Conservation (phyloP, 2,888 invertebrate species). For the Ctena decussata region DNA sequence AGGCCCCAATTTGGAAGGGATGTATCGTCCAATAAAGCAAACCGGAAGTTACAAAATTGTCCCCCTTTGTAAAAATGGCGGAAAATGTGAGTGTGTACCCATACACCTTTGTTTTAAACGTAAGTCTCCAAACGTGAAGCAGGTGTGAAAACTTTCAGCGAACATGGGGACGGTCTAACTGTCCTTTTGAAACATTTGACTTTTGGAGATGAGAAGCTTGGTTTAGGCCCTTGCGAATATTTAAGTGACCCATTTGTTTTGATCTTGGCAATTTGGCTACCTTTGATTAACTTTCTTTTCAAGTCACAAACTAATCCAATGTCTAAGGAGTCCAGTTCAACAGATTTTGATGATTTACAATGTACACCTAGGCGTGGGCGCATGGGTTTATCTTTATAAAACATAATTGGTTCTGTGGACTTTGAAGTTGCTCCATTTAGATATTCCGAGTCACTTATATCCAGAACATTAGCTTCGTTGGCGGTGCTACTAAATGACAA, state of each 20-base stretch:
- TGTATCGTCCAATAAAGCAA: no score
- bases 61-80: no score
- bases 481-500: neutral
- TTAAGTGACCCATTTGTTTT: neutral
- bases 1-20: no score
- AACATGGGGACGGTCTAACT: neutral
- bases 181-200: neutral
- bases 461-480: neutral
- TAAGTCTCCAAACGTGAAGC: neutral
- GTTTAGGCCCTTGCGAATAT: neutral
- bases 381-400: neutral
- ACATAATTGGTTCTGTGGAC: no score
- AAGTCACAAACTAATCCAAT: neutral
- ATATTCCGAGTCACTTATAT: neutral
- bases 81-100: no score
- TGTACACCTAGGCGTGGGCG: neutral
- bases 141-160: neutral
- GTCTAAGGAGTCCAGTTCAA: neutral
- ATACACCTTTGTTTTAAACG: neutral
- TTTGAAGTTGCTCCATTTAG: neutral
- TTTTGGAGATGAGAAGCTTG: neutral
- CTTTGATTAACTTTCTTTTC: neutral
- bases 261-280: neutral
- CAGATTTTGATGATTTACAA: neutral
- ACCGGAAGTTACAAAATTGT: no score